phyloP scores from a whole-genome alignment of 2,888 invertebrate genomes.

The Tetrapedia diversipes region DNA sequence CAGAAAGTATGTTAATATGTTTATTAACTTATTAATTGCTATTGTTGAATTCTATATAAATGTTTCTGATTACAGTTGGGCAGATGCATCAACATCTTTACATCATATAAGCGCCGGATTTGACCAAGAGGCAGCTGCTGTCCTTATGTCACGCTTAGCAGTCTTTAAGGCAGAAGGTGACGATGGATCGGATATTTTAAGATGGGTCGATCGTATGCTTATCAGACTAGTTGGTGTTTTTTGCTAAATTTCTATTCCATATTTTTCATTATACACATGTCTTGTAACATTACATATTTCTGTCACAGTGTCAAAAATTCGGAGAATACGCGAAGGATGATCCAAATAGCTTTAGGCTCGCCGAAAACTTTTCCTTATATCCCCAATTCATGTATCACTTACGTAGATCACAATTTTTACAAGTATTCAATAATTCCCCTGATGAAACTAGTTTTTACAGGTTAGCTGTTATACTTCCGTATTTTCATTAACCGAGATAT shows the following conservation, averaged over 20 bases:
- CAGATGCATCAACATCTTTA: constrained; percentile 94
- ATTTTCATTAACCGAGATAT: background rate
- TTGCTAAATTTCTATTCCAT: background rate
- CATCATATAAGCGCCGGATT: constrained; percentile 97
- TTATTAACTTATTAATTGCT: background rate
- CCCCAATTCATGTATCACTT: constrained; percentile 99
- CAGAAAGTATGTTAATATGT: constrained; percentile 89
- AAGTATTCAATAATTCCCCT: constrained; percentile 99
- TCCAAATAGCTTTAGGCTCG: constrained; percentile 96
- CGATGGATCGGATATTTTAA: constrained; percentile 97
- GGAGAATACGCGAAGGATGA: constrained; percentile 99
- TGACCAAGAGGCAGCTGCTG: constrained; percentile 99
- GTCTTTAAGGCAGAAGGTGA: constrained; percentile 97
- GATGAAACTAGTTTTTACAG: constrained; percentile 99
- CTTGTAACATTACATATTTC: background rate
- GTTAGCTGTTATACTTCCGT: constrained; percentile 80
- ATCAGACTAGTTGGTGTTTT: constrained; percentile 91
- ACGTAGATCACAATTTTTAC: constrained; percentile 98
- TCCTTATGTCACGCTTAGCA: constrained; percentile 97
- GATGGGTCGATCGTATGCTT: constrained; percentile 99
- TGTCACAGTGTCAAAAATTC: constrained; percentile 97
- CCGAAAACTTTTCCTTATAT: constrained; percentile 98
- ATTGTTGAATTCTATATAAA: background rate
- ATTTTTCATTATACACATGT: too few relatives aligned
- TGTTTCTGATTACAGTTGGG: constrained; percentile 88